These are phyloP conservation scores for Clarias macrocephalus DNA, from an alignment of 2,113 vertebrate genomes.

Conservation along the genomic window DNA sequence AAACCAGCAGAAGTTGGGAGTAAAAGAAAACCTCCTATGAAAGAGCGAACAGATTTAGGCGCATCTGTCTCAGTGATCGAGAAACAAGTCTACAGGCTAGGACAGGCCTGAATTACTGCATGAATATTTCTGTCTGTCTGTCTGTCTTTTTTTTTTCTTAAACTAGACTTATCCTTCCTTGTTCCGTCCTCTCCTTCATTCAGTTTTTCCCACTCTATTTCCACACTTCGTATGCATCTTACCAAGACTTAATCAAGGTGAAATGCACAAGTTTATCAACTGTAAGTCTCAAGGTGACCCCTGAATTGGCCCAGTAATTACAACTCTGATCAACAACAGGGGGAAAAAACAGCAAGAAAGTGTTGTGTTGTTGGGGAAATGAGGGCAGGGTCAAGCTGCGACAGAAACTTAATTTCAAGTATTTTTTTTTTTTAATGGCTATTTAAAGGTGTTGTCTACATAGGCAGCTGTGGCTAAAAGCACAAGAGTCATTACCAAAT, in stretches of 20 bases:
- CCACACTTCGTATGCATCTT: background rate
- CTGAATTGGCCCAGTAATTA: constrained; percentile 73
- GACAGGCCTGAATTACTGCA: constrained; percentile 76
- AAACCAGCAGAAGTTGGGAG: constrained; percentile 10
- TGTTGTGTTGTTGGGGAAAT: constrained; percentile 23
- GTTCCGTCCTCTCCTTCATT: background rate
- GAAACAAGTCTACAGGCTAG: constrained; percentile 62
- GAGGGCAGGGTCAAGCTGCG: constrained; percentile 70
- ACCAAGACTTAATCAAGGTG: constrained; percentile 28
- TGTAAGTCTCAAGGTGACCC: constrained; percentile 71
- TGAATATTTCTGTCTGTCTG: constrained; percentile 44
- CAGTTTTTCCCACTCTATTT: background rate
- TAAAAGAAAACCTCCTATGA: constrained; percentile 12
- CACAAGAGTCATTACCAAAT: constrained; percentile 66
- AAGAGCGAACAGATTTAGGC: constrained; percentile 67
- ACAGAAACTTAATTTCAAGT: constrained; percentile 70
- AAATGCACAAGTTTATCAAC: constrained; percentile 54
- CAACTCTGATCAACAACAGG: constrained; percentile 64
- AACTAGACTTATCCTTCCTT: background rate
- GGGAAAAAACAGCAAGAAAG: background rate
- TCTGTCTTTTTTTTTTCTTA: constrained; percentile 8
- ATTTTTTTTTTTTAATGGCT: constrained; percentile 47
- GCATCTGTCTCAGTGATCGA: constrained; percentile 63
- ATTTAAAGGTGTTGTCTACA: constrained; percentile 70
- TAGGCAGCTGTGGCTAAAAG: constrained; percentile 69